Base-by-base conservation (phyloP, 2,797 vertebrate species). In the Pterois miles region DNA sequence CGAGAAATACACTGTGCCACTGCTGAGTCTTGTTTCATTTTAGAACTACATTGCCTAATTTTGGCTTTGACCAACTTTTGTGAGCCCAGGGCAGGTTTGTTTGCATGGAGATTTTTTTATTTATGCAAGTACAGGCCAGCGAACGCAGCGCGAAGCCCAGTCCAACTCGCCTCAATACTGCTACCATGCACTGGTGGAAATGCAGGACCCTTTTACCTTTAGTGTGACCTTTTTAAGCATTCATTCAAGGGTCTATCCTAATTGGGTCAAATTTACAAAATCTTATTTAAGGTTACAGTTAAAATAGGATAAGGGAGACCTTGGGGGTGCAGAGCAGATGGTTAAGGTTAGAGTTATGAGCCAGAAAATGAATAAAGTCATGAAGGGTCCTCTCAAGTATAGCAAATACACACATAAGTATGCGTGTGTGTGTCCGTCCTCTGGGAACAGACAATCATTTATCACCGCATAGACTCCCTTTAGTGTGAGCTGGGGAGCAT, bases 401-500 rank as follows among this genome's bases (percentile, higher is more conserved):
- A 72, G 27, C 4, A 50, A 46, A 75, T 25, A 50, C 7, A 65
- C 18, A 68, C 3, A 23, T 40, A 25, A 13, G 23, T 3, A 20
- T 29, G 57, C 34, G 34, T 50, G 27, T 54, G 65, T 29, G 64
- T 38, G 16, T 63, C 23, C 23, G 23, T 69, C 72, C 76, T 71
- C 29, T 72, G 80, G 72, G 74, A 75, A 71, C 53, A 85, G 38
- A 82, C 56, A 60, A 67, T 86, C 67, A 77, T 85, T 89, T 76
- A 87, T 93, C 78, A 86, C 71, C 70, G 23, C 63, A 66, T 4
- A 40, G 69, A 75, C 33, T 82, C 82, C 76, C 63, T 60, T 84
- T 65, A 84, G 57, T 78, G 59, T 82, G 63, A 20, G 33, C 76
- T 78, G 60, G 77, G 80, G 74, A 75, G 64, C 33, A 23, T 78